A percentile compares a stretch with the other conserved stretches of the same genome.
Conservation (phyloP, 2,113 vertebrate species). For the Procavia capensis region DNA sequence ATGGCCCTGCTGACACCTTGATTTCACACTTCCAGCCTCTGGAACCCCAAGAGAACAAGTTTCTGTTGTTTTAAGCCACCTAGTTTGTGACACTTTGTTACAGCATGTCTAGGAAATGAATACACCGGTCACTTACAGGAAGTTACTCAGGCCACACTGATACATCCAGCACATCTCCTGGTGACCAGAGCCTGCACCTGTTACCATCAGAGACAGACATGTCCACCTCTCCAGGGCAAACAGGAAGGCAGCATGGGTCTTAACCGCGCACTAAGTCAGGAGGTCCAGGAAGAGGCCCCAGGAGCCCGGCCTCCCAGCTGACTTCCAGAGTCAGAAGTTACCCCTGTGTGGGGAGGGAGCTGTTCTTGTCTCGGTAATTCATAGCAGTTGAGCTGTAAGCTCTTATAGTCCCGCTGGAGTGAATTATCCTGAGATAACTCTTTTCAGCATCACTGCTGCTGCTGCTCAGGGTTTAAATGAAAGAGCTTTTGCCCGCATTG, state of each 20-base stretch:
- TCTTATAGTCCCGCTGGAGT: background rate
- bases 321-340: background rate
- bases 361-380: background rate
- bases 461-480: constrained; percentile 1
- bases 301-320: background rate
- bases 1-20: background rate
- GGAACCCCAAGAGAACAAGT: background rate
- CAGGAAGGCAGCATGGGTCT: background rate
- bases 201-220: background rate
- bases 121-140: background rate
- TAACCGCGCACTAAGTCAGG: background rate
- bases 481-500: background rate
- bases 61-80: background rate
- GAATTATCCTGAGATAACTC: background rate
- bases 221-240: background rate
- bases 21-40: background rate
- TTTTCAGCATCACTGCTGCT: background rate
- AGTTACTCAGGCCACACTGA: background rate
- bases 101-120: background rate
- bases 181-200: background rate
- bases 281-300: background rate
- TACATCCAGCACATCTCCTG: background rate
- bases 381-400: background rate
- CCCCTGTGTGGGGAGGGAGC: background rate
- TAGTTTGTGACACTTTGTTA: background rate